Evolutionary conservation across 2,888 invertebrate species (phyloP).

Genomic region (Petrolisthes manimaculis): DNA sequence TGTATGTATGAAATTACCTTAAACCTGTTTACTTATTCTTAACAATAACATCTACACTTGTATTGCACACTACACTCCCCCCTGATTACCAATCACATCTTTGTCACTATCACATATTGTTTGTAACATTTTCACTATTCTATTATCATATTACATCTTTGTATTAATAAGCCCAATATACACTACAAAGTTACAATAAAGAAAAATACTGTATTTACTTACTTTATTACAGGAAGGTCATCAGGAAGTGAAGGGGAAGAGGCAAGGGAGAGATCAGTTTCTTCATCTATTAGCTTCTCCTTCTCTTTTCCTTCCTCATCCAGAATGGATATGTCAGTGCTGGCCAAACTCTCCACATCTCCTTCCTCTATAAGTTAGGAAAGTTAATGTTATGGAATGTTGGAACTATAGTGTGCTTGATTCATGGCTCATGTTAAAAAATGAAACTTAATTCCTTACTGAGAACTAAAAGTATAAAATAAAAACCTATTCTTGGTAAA

Average conservation of each 20-base stretch:
- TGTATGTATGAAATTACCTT: too few relatives aligned
- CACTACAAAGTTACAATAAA: background rate
- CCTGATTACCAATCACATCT: background rate
- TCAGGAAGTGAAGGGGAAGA: slow-evolving; percentile 60
- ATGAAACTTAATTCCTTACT: background rate
- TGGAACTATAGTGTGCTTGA: background rate
- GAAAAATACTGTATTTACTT: background rate
- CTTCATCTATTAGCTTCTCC: slow-evolving; percentile 47
- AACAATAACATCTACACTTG: too few relatives aligned
- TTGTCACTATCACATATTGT: background rate
- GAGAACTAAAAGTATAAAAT: background rate
- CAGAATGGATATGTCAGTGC: slow-evolving; percentile 44
- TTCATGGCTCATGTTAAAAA: background rate
- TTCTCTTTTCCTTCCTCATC: slow-evolving; percentile 39
- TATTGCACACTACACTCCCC: too few relatives aligned
- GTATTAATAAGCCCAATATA: background rate
- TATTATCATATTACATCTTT: background rate
- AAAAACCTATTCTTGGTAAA: too few relatives aligned
- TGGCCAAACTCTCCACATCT: slow-evolving; percentile 49
- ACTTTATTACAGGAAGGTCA: slow-evolving; percentile 60
- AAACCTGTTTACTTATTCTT: too few relatives aligned
- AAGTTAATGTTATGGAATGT: background rate
- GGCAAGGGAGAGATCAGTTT: slow-evolving; percentile 58
- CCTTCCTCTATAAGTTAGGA: slow-evolving; percentile 38
- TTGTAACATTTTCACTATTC: background rate